Evolutionary conservation across 2,797 vertebrate genomes (phyloP).

Genomic region (Acestrorhynchus altus): DNA sequence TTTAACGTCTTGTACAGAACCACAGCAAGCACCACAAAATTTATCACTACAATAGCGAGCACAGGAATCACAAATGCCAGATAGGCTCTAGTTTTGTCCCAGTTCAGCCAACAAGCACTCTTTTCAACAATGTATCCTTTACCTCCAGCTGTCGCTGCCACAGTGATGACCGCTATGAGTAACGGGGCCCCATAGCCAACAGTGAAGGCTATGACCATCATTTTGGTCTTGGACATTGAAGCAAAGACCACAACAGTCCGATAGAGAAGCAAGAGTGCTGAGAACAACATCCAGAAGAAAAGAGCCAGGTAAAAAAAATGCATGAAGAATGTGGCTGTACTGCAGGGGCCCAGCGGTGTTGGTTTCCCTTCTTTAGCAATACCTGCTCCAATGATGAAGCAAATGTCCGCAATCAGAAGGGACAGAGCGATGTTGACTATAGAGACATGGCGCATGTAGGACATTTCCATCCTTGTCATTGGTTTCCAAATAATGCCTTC

Average conservation of each 20-base stretch:
- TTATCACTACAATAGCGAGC: slow-evolving; percentile 81
- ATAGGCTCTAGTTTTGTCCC: slow-evolving; percentile 78
- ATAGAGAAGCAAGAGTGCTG: slow-evolving; percentile 87
- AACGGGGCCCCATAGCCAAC: slow-evolving; percentile 87
- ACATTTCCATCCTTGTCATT: slow-evolving; percentile 74
- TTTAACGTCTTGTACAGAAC: slow-evolving; percentile 83
- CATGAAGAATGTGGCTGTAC: slow-evolving; percentile 2
- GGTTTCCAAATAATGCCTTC: slow-evolving; percentile 87
- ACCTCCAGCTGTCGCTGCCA: slow-evolving; percentile 80
- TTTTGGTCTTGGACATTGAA: slow-evolving; percentile 73
- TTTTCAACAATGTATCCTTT: slow-evolving; percentile 67
- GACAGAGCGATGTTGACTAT: slow-evolving; percentile 1
- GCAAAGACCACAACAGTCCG: slow-evolving; percentile 83
- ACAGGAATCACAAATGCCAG: slow-evolving; percentile 88
- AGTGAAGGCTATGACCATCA: slow-evolving; percentile 81
- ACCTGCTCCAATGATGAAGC: background rate
- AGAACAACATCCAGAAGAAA: slow-evolving; percentile 94
- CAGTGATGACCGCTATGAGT: slow-evolving; percentile 81
- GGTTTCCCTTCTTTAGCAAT: slow-evolving; percentile 54
- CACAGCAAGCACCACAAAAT: slow-evolving; percentile 80
- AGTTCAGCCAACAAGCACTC: slow-evolving; percentile 86
- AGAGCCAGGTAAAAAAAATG: slow-evolving; percentile 72
- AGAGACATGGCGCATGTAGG: slow-evolving; percentile 1
- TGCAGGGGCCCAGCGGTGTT: background rate
- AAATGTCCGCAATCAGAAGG: background rate